These are phyloP conservation scores for Hymenochirus boettgeri DNA, from an alignment of 2,113 vertebrate genomes.

Conservation along the genomic window DNA sequence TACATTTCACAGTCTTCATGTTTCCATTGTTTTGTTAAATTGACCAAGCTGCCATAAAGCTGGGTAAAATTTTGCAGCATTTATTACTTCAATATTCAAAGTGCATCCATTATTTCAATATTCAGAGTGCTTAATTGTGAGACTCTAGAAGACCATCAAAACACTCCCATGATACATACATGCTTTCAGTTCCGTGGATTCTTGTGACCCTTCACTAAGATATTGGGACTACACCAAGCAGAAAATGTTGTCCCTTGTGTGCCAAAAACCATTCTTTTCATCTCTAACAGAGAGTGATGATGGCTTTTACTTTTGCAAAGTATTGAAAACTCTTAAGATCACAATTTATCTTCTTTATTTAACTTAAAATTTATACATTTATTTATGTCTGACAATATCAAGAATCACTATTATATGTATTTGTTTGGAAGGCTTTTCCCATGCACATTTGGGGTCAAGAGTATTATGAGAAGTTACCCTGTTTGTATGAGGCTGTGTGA, in stretches of 20 bases:
- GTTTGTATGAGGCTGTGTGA: neutral
- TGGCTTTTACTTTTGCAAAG: conserved; percentile 10
- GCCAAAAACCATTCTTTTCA: conserved; percentile 21
- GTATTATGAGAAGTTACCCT: neutral
- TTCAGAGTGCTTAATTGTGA: too few species aligned
- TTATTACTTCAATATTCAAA: neutral
- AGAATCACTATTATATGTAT: conserved; percentile 17
- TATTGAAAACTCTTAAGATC: neutral
- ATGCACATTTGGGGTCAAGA: conserved; percentile 10
- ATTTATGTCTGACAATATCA: conserved; percentile 30
- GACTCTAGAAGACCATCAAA: neutral
- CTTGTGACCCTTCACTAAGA: neutral
- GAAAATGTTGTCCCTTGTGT: neutral
- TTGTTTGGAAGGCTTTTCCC: conserved; percentile 8
- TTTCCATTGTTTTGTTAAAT: neutral
- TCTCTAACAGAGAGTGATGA: neutral
- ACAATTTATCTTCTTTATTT: conserved; percentile 25
- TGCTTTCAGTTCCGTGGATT: too few species aligned
- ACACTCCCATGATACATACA: too few species aligned
- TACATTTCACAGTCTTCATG: neutral
- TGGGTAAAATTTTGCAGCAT: neutral
- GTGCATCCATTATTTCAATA: neutral
- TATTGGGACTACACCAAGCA: neutral
- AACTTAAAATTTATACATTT: conserved; percentile 21
- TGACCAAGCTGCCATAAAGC: neutral